Evolutionary conservation across 1,140 invertebrate species (phyloP).

Genomic region (Asbolus verrucosus): DNA sequence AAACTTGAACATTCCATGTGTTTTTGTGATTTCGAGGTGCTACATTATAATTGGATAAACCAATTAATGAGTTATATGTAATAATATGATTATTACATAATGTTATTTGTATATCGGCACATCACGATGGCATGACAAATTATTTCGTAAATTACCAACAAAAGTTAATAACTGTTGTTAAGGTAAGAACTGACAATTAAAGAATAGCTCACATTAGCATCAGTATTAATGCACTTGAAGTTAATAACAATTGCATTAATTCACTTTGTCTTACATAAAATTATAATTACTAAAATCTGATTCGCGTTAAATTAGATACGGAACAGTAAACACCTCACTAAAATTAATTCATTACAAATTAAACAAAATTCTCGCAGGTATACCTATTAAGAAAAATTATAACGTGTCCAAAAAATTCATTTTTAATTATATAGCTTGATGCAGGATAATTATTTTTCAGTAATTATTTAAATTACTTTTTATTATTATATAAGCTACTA

Average conservation of each 20-base stretch:
- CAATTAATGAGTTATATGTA: too few relatives aligned
- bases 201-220: constrained; percentile 20
- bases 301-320: constrained; percentile 20
- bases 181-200: constrained; percentile 24
- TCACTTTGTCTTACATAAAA: constrained; percentile 33
- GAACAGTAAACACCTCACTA: constrained; percentile 27
- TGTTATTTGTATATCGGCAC: not conserved
- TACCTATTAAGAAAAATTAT: constrained; percentile 30
- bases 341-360: constrained; percentile 34
- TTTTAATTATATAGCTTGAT: constrained; percentile 29
- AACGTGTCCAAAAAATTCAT: constrained; percentile 32
- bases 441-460: constrained; percentile 27
- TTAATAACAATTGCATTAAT: constrained; percentile 35
- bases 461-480: constrained; percentile 29
- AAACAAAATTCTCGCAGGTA: constrained; percentile 33
- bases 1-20: too few relatives aligned
- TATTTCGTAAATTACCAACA: constrained; percentile 19
- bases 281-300: constrained; percentile 26
- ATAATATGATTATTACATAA: too few relatives aligned
- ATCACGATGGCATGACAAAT: constrained; percentile 19
- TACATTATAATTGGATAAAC: too few relatives aligned
- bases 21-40: too few relatives aligned
- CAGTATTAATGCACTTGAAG: constrained; percentile 8
- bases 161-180: constrained; percentile 4
- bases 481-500: constrained; percentile 31